phyloP scores from a whole-genome alignment of 1,140 invertebrate genomes.

The Apis mellifera region DNA sequence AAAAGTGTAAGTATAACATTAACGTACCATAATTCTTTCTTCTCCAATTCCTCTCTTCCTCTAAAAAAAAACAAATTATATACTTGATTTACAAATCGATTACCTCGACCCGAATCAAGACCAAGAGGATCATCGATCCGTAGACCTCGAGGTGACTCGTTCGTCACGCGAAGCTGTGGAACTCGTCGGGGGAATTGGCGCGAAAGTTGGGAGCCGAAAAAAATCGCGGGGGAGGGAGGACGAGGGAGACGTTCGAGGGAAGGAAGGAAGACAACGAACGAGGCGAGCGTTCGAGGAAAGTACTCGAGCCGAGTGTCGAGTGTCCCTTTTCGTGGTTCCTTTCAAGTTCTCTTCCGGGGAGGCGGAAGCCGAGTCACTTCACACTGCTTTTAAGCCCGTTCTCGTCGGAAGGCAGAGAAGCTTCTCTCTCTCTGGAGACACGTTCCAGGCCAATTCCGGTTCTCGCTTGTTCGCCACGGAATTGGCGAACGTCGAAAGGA shows the following conservation, averaged over 20 bases:
- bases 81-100: not conserved
- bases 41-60: no score
- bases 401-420: slow-evolving; percentile 48
- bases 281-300: slow-evolving; percentile 57
- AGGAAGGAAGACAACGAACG: slow-evolving; percentile 45
- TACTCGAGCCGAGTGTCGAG: slow-evolving; percentile 61
- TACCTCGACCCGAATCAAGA: not conserved
- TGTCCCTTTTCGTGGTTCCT: slow-evolving; percentile 65
- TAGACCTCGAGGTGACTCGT: not conserved
- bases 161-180: not conserved
- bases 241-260: not conserved
- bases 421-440: slow-evolving; percentile 50
- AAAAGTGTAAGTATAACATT: no score
- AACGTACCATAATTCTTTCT: no score
- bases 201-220: slow-evolving; percentile 34
- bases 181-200: slow-evolving; percentile 32
- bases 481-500: slow-evolving; percentile 42
- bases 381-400: slow-evolving; percentile 66
- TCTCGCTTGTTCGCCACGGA: not conserved
- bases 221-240: slow-evolving; percentile 16
- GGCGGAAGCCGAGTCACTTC: slow-evolving; percentile 54
- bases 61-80: no score
- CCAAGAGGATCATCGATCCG: not conserved
- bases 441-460: slow-evolving; percentile 21
- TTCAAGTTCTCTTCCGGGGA: slow-evolving; percentile 62